phyloP scores from a whole-genome alignment of 1,140 invertebrate species.

The Bicyclus anynana region DNA sequence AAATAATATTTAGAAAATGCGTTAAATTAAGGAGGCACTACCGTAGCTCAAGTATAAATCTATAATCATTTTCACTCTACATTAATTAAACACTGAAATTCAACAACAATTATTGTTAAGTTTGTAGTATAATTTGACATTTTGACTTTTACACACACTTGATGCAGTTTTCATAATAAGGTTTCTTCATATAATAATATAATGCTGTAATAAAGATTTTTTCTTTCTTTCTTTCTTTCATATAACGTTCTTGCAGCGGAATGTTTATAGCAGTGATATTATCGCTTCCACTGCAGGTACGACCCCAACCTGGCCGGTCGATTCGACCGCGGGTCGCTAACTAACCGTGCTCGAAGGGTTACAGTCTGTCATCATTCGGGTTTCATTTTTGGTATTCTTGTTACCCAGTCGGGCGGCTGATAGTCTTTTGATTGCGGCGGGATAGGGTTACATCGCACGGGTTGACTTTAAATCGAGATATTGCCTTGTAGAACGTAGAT shows the following conservation, averaged over 20 bases:
- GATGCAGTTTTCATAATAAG: too few relatives aligned
- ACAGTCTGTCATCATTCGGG: conserved; percentile 48
- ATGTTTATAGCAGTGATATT: neutral
- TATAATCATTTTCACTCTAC: too few relatives aligned
- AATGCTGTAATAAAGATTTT: too few relatives aligned
- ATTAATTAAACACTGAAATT: too few relatives aligned
- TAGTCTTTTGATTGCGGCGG: conserved; percentile 25
- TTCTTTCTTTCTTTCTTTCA: too few relatives aligned
- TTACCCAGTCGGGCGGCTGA: conserved; percentile 41
- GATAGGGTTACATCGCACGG: conserved; percentile 19
- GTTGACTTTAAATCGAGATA: conserved; percentile 1
- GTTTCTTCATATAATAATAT: too few relatives aligned
- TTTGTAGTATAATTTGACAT: too few relatives aligned
- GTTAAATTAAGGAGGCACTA: too few relatives aligned
- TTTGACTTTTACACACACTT: too few relatives aligned
- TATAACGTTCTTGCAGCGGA: neutral
- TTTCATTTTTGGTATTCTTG: conserved; percentile 61
- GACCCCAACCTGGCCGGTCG: conserved; percentile 3
- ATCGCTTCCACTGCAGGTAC: neutral
- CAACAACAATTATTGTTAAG: too few relatives aligned
- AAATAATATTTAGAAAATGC: too few relatives aligned
- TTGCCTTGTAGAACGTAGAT: neutral
- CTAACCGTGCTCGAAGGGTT: conserved; percentile 67
- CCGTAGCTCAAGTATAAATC: too few relatives aligned
- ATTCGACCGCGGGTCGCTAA: conserved; percentile 29